These are phyloP conservation scores for Dasypus novemcinctus DNA, from an alignment of 2,113 vertebrate species.

Conservation along the genomic window DNA sequence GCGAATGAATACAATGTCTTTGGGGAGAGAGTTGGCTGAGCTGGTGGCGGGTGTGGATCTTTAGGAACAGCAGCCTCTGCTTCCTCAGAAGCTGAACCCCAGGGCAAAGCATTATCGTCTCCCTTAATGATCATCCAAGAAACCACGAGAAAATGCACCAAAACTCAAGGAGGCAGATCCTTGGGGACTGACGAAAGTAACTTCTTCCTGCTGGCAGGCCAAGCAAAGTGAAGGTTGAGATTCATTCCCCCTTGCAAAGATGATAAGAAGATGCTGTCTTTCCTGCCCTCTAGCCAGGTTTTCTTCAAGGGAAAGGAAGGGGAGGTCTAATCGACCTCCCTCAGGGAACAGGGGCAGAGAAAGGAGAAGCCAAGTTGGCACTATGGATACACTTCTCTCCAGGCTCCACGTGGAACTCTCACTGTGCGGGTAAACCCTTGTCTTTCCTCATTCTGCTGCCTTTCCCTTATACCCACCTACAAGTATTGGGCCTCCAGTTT, in stretches of 20 bases:
- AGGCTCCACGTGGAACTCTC: too few relatives aligned
- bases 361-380: not conserved
- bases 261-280: not conserved
- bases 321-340: not conserved
- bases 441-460: not conserved
- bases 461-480: not conserved
- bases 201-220: not conserved
- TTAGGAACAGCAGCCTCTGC: not conserved
- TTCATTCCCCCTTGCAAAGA: not conserved
- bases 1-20: not conserved
- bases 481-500: not conserved
- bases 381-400: not conserved
- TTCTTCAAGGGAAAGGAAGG: not conserved
- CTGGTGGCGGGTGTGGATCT: not conserved
- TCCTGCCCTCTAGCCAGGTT: not conserved
- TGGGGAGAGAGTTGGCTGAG: not conserved
- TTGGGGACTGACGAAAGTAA: not conserved
- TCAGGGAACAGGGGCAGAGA: not conserved
- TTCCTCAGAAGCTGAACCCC: not conserved
- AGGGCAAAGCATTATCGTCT: not conserved
- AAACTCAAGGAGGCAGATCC: not conserved
- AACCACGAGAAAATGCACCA: not conserved
- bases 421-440: not conserved
- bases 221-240: not conserved
- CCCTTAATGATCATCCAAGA: not conserved